Evolutionary conservation across 2,113 vertebrate genomes (phyloP), one percentile per base, ranked within the genome.

Genomic region (Mormoops blainvillei): DNA sequence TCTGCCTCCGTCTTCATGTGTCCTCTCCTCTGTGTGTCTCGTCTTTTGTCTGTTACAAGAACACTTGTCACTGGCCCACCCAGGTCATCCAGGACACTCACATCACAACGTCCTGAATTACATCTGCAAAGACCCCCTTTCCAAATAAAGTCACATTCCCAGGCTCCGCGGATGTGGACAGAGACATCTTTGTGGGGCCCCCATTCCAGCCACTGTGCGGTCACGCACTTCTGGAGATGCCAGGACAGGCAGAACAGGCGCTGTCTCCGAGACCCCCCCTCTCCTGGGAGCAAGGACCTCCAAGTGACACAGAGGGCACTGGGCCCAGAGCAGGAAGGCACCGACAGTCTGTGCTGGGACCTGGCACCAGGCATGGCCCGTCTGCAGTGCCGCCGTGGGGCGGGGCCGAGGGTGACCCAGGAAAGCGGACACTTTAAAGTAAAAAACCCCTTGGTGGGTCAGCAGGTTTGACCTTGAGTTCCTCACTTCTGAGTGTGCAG

Each of bases 281-380:
- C 31, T 33, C 16, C 31, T 68, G 63, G 63, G 33, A 38, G 14
- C 18, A 6, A 6, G 76, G 43, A 26, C 48, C 11, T 14, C 11
- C 7, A 0, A 2, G 36, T 63, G 52, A 19, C 11, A 2, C 1
- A 18, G 48, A 54, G 45, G 67, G 43, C 1, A 0, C 28, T 1
- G 65, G 15, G 76, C 41, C 16, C 7, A 43, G 19, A 14, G 36
- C 36, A 28, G 31, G 31, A 31, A 58, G 36, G 61, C 61, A 15
- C 5, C 7, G 54, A 56, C 22, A 19, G 19, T 8, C 70, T 12
- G 33, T 56, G 28, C 41, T 4, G 0, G 41, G 41, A 12, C 22
- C 12, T 45, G 28, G 31, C 36, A 48, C 13, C 24, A 67, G 82
- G 82, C 41, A 16, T 18, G 15, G 54, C 33, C 28, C 63, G 36